Evolutionary conservation across 2,113 vertebrate genomes (phyloP).

Genomic region (Trogon surrucura): DNA sequence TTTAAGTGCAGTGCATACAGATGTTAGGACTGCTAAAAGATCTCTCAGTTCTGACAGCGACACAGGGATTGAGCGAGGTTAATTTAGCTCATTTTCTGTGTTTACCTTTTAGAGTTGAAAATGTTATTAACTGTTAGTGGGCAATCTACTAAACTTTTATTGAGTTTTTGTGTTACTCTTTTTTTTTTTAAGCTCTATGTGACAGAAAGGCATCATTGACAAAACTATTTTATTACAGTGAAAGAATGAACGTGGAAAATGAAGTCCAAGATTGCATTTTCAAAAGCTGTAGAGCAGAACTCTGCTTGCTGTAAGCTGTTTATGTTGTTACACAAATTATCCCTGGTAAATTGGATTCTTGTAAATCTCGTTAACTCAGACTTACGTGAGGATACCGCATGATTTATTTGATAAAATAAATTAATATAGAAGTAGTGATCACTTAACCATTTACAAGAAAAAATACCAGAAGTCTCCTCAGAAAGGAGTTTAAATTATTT

Average conservation of each 20-base stretch:
- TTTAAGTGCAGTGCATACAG: neutral
- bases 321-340: slow-evolving; percentile 6
- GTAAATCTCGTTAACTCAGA: slow-evolving; percentile 1
- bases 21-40: neutral
- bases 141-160: neutral
- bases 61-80: neutral
- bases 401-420: neutral
- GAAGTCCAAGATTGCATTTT: neutral
- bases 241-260: neutral
- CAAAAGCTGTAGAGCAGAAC: neutral
- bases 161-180: fast-evolving
- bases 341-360: slow-evolving; percentile 12
- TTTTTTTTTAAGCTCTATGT: neutral
- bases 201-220: neutral
- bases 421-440: neutral
- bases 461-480: neutral
- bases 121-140: neutral
- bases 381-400: neutral
- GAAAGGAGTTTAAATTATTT: neutral
- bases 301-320: neutral
- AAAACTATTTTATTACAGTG: neutral
- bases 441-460: neutral
- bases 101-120: neutral
- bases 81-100: neutral
- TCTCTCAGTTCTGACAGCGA: neutral